A percentile compares a stretch with the other conserved stretches of the same genome.
These are phyloP conservation scores for Orbicella faveolata DNA, from an alignment of 64 coral and sea anemone genomes.

Conservation along the genomic window DNA sequence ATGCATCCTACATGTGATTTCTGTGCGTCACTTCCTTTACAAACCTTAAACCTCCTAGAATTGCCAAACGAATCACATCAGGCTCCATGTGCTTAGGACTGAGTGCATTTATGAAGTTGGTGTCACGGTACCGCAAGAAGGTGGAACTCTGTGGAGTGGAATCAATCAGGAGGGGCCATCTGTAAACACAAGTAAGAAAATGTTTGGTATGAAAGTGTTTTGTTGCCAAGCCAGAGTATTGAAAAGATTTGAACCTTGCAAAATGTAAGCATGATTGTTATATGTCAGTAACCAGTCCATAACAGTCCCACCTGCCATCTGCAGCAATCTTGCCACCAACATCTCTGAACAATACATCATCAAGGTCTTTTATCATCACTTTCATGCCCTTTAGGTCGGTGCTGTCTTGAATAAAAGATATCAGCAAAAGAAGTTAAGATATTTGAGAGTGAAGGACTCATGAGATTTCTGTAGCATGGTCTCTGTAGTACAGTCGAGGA, in stretches of 20 bases:
- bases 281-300: neutral
- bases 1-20: too few relatives aligned
- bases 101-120: conserved; percentile 85
- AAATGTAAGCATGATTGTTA: too few relatives aligned
- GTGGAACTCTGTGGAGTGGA: conserved; percentile 72
- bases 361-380: conserved; percentile 85
- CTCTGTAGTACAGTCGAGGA: too few relatives aligned
- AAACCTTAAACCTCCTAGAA: conserved; percentile 83
- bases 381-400: conserved; percentile 68
- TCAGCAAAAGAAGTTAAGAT: too few relatives aligned
- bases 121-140: conserved; percentile 93
- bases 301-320: conserved; percentile 79
- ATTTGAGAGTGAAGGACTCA: too few relatives aligned
- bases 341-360: conserved; percentile 97
- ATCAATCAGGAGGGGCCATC: conserved; percentile 92
- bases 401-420: neutral
- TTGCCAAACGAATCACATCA: conserved; percentile 77
- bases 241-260: too few relatives aligned
- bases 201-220: neutral
- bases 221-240: neutral
- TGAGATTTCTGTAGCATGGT: too few relatives aligned
- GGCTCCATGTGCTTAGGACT: conserved; percentile 84
- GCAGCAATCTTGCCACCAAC: conserved; percentile 94
- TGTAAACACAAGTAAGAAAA: conserved; percentile 19
- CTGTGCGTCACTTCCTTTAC: neutral